Evolutionary conservation across 2,797 vertebrate genomes (phyloP).

Genomic region (Tragopan temminckii): DNA sequence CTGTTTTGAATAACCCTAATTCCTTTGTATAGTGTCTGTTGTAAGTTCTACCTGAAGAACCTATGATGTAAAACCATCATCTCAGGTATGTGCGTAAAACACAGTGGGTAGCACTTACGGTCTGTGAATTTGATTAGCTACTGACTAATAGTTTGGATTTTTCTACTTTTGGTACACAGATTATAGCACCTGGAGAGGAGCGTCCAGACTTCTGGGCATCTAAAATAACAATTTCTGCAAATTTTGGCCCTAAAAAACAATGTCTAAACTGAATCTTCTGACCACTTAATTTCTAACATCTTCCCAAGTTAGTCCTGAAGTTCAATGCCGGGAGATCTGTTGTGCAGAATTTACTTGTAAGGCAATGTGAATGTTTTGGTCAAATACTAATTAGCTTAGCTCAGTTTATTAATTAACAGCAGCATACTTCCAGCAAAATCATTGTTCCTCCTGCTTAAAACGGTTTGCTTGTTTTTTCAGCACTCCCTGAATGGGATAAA

Average conservation of each 20-base stretch:
- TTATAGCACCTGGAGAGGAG: not conserved
- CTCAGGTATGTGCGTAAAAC: not conserved
- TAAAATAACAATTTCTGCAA: not conserved
- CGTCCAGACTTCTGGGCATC: not conserved
- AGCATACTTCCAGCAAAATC: not conserved
- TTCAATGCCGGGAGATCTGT: not conserved
- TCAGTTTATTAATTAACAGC: slow-evolving; percentile 12
- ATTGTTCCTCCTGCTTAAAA: slow-evolving; percentile 1
- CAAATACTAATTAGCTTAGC: slow-evolving; percentile 1
- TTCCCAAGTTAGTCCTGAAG: not conserved
- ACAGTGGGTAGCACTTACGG: not conserved
- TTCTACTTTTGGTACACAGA: not conserved
- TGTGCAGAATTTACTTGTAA: not conserved
- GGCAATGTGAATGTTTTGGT: not conserved
- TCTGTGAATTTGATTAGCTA: not conserved
- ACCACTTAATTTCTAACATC: not conserved
- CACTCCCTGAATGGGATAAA: slow-evolving; percentile 89
- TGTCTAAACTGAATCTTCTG: not conserved
- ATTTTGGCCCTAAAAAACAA: not conserved
- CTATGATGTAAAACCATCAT: accelerated
- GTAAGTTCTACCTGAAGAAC: not conserved
- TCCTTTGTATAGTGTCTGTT: not conserved
- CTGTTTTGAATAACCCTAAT: not conserved
- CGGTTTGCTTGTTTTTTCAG: slow-evolving; percentile 65
- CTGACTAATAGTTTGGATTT: not conserved